phyloP scores from a whole-genome alignment of 1,140 invertebrate species.

The Sitodiplosis mosellana region DNA sequence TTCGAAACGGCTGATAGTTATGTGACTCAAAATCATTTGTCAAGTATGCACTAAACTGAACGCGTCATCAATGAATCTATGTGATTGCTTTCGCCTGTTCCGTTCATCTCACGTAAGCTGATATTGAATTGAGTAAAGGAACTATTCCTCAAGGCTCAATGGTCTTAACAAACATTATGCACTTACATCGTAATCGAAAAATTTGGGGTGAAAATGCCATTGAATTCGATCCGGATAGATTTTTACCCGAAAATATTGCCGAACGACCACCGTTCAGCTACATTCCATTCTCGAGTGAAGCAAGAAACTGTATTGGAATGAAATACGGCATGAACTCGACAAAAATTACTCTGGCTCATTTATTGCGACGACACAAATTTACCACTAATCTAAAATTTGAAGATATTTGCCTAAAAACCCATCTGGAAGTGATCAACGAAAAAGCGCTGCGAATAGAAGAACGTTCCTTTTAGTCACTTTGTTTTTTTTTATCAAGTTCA shows the following conservation, averaged over 20 bases:
- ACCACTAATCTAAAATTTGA: no score
- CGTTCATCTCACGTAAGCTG: constrained; percentile 12
- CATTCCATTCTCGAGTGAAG: constrained; percentile 39
- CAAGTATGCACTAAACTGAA: constrained; percentile 23
- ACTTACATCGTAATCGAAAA: constrained; percentile 28
- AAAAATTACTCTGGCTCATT: constrained; percentile 4
- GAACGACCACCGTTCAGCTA: constrained; percentile 27
- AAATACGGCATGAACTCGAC: not conserved
- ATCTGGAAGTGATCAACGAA: no score
- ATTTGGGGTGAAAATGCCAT: constrained; percentile 34
- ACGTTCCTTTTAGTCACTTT: no score
- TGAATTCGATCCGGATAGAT: constrained; percentile 42
- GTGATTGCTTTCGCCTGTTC: constrained; percentile 20
- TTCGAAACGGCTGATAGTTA: not conserved
- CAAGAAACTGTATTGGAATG: constrained; percentile 33
- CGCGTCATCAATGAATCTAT: constrained; percentile 25
- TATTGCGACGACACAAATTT: no score
- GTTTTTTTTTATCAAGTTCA: no score
- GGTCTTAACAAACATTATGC: not conserved
- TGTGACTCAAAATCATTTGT: not conserved
- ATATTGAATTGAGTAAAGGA: constrained; percentile 1
- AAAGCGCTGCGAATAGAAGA: no score
- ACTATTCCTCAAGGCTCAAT: not conserved
- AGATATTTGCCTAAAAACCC: no score
- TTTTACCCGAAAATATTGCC: constrained; percentile 31